phyloP scores from a whole-genome alignment of 2,888 invertebrate genomes.

The Uloborus plumipes region DNA sequence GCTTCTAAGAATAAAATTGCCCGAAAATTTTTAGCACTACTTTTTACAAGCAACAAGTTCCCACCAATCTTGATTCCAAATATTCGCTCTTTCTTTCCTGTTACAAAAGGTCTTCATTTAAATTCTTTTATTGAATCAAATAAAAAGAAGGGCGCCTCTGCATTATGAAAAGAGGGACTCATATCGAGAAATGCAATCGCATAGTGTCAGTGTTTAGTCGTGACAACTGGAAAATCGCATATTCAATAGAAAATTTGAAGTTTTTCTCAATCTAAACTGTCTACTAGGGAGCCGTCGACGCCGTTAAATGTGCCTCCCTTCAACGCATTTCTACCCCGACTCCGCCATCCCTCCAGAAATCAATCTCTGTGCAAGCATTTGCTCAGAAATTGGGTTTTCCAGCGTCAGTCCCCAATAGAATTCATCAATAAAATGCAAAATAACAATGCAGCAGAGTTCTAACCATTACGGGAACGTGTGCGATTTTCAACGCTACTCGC shows the following conservation, averaged over 20 bases:
- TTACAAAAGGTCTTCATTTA: too few relatives aligned
- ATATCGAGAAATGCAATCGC: too few relatives aligned
- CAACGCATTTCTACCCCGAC: conserved; percentile 15
- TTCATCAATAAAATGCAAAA: conserved; percentile 60
- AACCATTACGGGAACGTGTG: conserved; percentile 39
- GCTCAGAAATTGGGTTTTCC: conserved; percentile 57
- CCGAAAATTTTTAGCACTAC: too few relatives aligned
- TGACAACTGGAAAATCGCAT: neutral
- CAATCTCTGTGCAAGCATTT: conserved; percentile 42
- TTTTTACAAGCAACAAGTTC: too few relatives aligned
- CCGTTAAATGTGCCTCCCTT: conserved; percentile 19
- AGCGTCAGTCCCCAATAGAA: conserved; percentile 54
- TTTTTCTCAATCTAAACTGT: neutral
- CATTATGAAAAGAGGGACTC: too few relatives aligned
- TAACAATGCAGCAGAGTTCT: conserved; percentile 43
- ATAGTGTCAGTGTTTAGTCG: too few relatives aligned
- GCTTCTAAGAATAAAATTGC: too few relatives aligned
- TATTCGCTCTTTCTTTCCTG: too few relatives aligned
- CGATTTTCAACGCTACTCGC: conserved; percentile 43
- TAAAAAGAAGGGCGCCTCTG: too few relatives aligned
- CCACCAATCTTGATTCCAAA: too few relatives aligned
- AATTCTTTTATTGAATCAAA: too few relatives aligned
- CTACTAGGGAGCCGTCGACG: neutral
- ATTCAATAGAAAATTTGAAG: neutral
- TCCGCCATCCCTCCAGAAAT: conserved; percentile 12